Conservation (phyloP, 2,797 vertebrate genomes). For the Molossus alvarezi region DNA sequence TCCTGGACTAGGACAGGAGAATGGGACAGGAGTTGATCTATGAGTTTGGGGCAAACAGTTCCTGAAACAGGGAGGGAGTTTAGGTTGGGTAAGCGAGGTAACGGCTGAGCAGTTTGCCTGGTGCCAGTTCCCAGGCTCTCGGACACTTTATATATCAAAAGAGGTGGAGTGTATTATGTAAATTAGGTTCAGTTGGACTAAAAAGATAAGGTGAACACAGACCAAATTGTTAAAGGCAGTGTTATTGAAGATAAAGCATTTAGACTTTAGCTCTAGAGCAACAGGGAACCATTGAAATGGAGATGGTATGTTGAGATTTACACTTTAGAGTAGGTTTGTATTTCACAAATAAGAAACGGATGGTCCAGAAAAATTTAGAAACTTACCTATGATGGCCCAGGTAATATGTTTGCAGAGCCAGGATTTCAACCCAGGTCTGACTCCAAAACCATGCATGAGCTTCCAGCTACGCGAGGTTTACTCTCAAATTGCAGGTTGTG, state of each 20-base stretch:
- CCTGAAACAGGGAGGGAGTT: too few species aligned
- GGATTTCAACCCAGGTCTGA: neutral
- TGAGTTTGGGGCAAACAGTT: too few species aligned
- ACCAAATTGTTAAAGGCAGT: neutral
- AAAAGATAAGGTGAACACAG: neutral
- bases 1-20: too few species aligned
- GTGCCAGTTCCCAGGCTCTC: too few species aligned
- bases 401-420: slow-evolving; percentile 8
- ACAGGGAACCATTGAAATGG: neutral
- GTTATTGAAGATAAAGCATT: neutral
- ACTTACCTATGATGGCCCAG: neutral
- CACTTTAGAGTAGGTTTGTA: neutral
- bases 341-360: slow-evolving; percentile 43
- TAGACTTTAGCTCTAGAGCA: neutral
- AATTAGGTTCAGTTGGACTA: neutral
- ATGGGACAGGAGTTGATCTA: too few species aligned
- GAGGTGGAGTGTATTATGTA: neutral
- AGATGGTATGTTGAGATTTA: neutral
- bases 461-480: neutral
- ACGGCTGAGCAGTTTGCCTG: too few species aligned
- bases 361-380: slow-evolving; percentile 30
- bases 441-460: neutral
- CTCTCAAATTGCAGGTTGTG: neutral
- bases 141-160: neutral
- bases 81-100: too few species aligned